Evolutionary conservation across 2,113 vertebrate genomes (phyloP), one percentile per base, ranked within the genome.

Genomic region (Machaerirhynchus nigripectus): DNA sequence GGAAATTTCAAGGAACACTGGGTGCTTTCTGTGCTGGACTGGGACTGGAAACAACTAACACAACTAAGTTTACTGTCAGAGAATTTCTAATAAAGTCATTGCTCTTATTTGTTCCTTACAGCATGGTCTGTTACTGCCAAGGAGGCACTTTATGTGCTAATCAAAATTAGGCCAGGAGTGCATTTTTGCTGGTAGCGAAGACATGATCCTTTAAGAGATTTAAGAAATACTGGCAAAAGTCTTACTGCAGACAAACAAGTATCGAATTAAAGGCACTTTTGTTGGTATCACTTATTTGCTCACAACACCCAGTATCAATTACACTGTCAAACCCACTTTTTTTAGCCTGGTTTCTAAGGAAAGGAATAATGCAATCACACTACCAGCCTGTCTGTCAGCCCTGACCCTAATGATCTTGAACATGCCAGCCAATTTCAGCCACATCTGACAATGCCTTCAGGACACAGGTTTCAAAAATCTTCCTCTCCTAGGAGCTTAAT

Each of bases 351-450:
- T 90, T 93, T 92, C 76, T 70, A 85, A 73, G 57, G 61, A 52
- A 90, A 84, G 77, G 79, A 80, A 73, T 37, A 88, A 83, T 15
- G 40, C 39, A 83, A 33, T 90, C 6, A 5, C 31, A 23, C 33
- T 81, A 70, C 59, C 46, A 81, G 85, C 59, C 90, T 88, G 90
- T 84, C 94, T 90, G 50, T 88, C 92, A 92, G 68, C 68, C 55
- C 80, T 86, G 71, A 90, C 85, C 94, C 39, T 92, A 90, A 83
- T 64, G 88, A 88, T 93, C 85, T 90, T 92, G 83, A 95, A 95
- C 64, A 70, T 47, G 86, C 88, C 73, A 84, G 80, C 49, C 92
- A 67, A 90, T 90, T 94, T 73, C 86, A 73, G 71, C 83, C 50
- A 53, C 71, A 59, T 88, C 83, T 90, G 88, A 92, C 88, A 92